Evolutionary conservation across 1,140 invertebrate genomes (phyloP), one percentile per base, ranked within the genome.

Genomic region (Phortica variegata): DNA sequence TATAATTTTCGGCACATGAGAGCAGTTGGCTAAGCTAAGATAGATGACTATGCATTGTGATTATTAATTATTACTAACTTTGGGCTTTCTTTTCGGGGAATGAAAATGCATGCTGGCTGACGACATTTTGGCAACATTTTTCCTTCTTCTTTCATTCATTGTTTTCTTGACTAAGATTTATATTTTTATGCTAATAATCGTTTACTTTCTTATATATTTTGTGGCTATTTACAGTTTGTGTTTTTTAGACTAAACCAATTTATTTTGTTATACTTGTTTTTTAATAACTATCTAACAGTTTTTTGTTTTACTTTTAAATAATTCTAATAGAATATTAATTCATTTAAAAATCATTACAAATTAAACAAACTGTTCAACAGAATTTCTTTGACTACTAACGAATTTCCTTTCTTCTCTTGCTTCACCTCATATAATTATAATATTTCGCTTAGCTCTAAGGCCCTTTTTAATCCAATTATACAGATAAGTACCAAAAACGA

Each of bases 31-130:
- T n/a, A n/a, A n/a, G n/a, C n/a, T n/a, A n/a, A n/a, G n/a, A n/a
- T n/a, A n/a, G n/a, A n/a, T n/a, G n/a, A n/a, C n/a, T n/a, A n/a
- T 52, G 56, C 38, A 40, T 16, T 19, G 45, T 31, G 15, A 37
- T 18, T 32, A 39, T 40, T 15, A 32, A 46, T 23, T 38, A 36
- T 20, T 52, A 43, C 42, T 54, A 41, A 20, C 18, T 38, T 49
- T 39, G 3, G n/a, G 17, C 44, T 20, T 41, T 41, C 29, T 34
- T 43, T 54, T n/a, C n/a, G n/a, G n/a, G n/a, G n/a, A n/a, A 60
- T 66, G 63, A 59, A 68, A 68, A 68, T 68, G 63, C 65, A 68
- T 63, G 63, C 63, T 68, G 63, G 63, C 41, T 65, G 57, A 65
- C 61, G 61, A 65, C 61, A 26, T 26, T 69, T 68, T 68, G 63